Evolutionary conservation across 2,797 vertebrate genomes (phyloP).

Genomic region (Megaceryle alcyon): DNA sequence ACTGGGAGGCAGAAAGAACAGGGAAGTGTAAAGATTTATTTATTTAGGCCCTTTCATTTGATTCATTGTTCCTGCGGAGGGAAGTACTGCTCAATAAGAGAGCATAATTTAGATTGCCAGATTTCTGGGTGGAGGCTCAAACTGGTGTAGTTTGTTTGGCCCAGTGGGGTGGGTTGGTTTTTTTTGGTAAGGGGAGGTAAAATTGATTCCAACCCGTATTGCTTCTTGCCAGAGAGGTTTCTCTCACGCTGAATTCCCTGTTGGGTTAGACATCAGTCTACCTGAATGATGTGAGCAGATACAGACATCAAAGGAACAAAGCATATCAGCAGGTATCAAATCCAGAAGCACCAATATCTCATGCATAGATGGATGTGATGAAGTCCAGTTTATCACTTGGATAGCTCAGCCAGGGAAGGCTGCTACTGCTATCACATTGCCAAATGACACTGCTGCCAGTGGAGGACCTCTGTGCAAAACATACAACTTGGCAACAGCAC

Average conservation of each 20-base stretch:
- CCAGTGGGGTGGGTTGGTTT: not conserved
- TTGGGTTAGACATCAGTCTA: not conserved
- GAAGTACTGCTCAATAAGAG: slow-evolving; percentile 64
- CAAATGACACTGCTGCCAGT: not conserved
- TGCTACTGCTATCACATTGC: not conserved
- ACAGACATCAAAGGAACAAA: not conserved
- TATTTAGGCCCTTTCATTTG: slow-evolving; percentile 42
- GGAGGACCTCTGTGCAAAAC: not conserved
- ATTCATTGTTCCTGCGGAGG: slow-evolving; percentile 66
- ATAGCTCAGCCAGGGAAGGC: not conserved
- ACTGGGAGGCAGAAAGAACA: slow-evolving; percentile 63
- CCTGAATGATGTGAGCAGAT: not conserved
- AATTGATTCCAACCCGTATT: not conserved
- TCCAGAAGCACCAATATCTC: not conserved
- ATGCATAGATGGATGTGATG: accelerated
- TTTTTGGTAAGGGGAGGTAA: not conserved
- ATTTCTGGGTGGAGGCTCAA: slow-evolving; percentile 64
- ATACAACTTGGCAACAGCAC: not conserved
- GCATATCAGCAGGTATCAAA: not conserved
- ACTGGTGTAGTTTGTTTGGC: slow-evolving; percentile 26
- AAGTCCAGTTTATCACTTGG: not conserved
- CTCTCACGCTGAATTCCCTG: not conserved
- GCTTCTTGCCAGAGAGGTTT: slow-evolving; percentile 15
- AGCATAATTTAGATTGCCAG: slow-evolving; percentile 46
- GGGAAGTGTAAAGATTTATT: slow-evolving; percentile 73